Percentiles rank a stretch among this genome's conserved stretches.
These are phyloP conservation scores for Aphelenchoides besseyi DNA, from an alignment of 1,140 invertebrate genomes.

Conservation along the genomic window DNA sequence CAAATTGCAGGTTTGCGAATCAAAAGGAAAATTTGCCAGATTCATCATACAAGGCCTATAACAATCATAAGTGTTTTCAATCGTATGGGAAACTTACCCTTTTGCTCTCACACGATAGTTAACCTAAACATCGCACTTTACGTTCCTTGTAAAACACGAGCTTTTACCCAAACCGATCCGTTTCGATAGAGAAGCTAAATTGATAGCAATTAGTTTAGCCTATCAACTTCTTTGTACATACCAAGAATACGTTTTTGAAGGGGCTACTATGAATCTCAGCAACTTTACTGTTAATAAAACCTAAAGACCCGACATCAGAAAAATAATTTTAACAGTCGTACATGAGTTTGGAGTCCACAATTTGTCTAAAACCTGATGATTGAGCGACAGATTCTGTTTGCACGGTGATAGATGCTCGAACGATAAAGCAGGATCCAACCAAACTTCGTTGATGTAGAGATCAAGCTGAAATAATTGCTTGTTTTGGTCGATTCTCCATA, in stretches of 20 bases:
- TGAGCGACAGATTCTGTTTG: slow-evolving; percentile 60
- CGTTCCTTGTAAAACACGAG: slow-evolving; percentile 28
- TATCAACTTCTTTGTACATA: slow-evolving; percentile 11
- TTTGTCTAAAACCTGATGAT: slow-evolving; percentile 54
- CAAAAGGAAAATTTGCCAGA: slow-evolving; percentile 55
- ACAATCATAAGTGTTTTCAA: too few species aligned
- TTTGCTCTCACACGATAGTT: slow-evolving; percentile 59
- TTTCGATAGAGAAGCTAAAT: slow-evolving; percentile 56
- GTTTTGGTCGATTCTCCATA: background rate
- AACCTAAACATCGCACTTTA: slow-evolving; percentile 8
- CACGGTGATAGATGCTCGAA: slow-evolving; percentile 60
- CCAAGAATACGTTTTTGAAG: slow-evolving; percentile 45
- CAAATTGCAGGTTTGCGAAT: slow-evolving; percentile 55
- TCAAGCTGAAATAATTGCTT: slow-evolving; percentile 53
- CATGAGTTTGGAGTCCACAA: slow-evolving; percentile 61
- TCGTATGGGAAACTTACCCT: too few species aligned
- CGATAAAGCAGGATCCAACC: slow-evolving; percentile 54
- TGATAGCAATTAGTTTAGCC: slow-evolving; percentile 32
- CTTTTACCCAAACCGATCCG: slow-evolving; percentile 60
- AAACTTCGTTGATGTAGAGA: slow-evolving; percentile 62
- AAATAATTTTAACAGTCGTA: too few species aligned
- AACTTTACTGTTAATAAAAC: slow-evolving; percentile 59
- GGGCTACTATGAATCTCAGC: slow-evolving; percentile 61
- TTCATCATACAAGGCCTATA: too few species aligned
- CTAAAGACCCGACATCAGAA: too few species aligned